phyloP scores from a whole-genome alignment of 92 coral and sea anemone species.

The Chrysogorgia sp. region DNA sequence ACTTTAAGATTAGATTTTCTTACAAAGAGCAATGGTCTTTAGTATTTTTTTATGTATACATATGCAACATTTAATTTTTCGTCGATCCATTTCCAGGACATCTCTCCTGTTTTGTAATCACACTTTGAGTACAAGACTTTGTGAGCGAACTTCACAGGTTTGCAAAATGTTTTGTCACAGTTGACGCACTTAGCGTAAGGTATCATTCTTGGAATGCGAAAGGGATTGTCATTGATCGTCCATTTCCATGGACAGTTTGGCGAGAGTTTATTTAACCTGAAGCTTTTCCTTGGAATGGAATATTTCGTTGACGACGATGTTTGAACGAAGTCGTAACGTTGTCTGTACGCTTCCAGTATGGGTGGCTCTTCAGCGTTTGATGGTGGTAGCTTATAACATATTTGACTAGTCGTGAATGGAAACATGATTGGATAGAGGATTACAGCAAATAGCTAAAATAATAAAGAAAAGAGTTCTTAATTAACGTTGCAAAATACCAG shows the following conservation, averaged over 20 bases:
- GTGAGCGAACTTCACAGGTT: background rate
- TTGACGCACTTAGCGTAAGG: background rate
- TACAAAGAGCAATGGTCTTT: too few species aligned
- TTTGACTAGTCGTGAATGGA: too few species aligned
- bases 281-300: background rate
- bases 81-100: conserved; percentile 21
- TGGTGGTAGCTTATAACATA: background rate
- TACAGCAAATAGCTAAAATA: background rate
- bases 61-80: conserved; percentile 40
- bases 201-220: background rate
- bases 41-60: conserved; percentile 30
- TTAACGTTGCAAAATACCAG: too few species aligned
- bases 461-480: background rate
- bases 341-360: background rate
- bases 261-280: background rate
- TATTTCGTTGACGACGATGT: background rate
- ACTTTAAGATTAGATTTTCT: too few species aligned
- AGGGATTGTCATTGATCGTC: background rate
- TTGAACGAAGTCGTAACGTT: background rate
- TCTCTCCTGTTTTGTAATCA: background rate
- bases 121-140: conserved; percentile 20
- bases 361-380: background rate
- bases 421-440: background rate
- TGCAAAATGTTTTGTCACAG: background rate
- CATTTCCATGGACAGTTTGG: conserved; percentile 18